Conservation (phyloP, 1,140 invertebrate species). For the Galleria mellonella region DNA sequence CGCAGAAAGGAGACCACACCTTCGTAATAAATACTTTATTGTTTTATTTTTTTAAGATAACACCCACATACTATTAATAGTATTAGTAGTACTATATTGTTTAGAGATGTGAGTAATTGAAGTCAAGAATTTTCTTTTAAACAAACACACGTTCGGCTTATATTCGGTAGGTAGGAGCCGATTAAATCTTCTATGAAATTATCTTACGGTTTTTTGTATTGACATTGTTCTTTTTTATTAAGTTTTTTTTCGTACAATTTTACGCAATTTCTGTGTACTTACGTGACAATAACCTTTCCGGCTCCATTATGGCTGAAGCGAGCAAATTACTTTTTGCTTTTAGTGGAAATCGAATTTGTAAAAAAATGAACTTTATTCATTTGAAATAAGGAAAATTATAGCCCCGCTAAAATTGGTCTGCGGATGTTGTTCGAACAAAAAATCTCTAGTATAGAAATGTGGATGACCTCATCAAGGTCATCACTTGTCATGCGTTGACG, state of each 20-base stretch:
- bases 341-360: background rate
- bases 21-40: too few relatives aligned
- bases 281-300: slow-evolving; percentile 1
- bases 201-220: too few relatives aligned
- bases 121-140: too few relatives aligned
- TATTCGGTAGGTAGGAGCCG: too few relatives aligned
- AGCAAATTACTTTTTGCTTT: background rate
- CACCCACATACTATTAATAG: too few relatives aligned
- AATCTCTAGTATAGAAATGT: slow-evolving; percentile 9
- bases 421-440: background rate
- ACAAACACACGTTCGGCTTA: too few relatives aligned
- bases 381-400: background rate
- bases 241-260: background rate
- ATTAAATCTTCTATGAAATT: too few relatives aligned
- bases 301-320: background rate
- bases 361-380: slow-evolving; percentile 3
- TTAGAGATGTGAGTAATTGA: too few relatives aligned
- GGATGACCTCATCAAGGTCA: slow-evolving; percentile 32
- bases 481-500: slow-evolving; percentile 2
- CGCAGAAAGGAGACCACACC: too few relatives aligned
- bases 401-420: background rate
- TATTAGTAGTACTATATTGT: too few relatives aligned
- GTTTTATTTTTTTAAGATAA: too few relatives aligned
- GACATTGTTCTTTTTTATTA: too few relatives aligned
- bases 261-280: background rate